Percentiles rank a stretch among this genome's conserved stretches.
phyloP scores from a whole-genome alignment of 2,797 vertebrate species.

The Prunella strophiata region DNA sequence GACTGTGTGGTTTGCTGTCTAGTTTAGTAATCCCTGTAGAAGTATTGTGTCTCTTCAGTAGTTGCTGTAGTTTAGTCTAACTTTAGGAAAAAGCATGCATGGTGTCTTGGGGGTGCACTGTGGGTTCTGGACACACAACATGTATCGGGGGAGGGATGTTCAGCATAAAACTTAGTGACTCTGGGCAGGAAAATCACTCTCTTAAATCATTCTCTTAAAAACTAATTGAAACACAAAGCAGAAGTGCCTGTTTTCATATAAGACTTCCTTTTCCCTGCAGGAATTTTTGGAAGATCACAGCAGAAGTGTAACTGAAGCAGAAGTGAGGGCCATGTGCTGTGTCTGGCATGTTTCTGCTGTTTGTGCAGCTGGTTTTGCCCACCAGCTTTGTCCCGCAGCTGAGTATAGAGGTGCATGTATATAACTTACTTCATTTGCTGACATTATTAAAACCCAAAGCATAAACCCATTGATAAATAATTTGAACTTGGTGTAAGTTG shows the following conservation, averaged over 20 bases:
- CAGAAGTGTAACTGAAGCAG: neutral
- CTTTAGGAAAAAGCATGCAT: fast-evolving
- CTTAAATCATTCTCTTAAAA: neutral
- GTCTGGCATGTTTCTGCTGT: neutral
- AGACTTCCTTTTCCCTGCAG: neutral
- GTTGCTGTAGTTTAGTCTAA: neutral
- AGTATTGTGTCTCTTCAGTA: neutral
- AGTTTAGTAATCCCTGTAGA: neutral
- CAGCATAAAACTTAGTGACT: no score
- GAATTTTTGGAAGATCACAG: neutral
- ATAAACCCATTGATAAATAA: neutral
- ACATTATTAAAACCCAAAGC: neutral
- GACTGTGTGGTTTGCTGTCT: neutral
- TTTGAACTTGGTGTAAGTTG: neutral
- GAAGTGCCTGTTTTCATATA: neutral
- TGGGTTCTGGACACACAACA: neutral
- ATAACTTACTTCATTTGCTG: neutral
- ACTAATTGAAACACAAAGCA: neutral
- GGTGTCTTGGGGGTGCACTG: no score
- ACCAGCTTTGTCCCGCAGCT: neutral
- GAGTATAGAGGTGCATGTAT: fast-evolving
- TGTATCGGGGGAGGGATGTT: fast-evolving
- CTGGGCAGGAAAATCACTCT: neutral
- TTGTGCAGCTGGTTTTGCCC: neutral
- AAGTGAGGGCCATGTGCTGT: neutral